These are phyloP conservation scores for Chiroxiphia lanceolata DNA, from an alignment of 2,797 vertebrate species.

Conservation along the genomic window DNA sequence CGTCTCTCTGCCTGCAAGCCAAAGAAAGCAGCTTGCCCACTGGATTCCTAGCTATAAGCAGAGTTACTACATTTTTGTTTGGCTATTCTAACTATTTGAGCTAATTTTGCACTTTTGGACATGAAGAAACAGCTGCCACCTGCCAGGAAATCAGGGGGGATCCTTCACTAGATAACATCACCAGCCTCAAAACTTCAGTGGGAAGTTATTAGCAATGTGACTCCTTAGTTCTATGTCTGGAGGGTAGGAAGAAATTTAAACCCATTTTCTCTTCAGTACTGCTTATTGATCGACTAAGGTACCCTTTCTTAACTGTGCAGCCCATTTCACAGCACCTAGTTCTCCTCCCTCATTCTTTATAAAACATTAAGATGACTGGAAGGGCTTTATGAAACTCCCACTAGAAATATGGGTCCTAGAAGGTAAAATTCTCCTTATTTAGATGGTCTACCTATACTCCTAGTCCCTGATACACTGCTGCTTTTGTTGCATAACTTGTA, in stretches of 20 bases:
- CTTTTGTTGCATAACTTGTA: neutral
- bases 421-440: neutral
- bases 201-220: neutral
- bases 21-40: conserved; percentile 20
- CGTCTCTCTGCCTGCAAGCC: neutral
- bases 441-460: neutral
- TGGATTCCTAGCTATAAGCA: conserved; percentile 15
- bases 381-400: neutral
- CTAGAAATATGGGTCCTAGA: neutral
- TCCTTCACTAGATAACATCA: neutral
- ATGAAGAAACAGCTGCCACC: conserved; percentile 13
- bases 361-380: neutral
- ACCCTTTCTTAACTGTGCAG: neutral
- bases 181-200: neutral
- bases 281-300: neutral
- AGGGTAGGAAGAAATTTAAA: neutral
- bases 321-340: neutral
- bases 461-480: neutral
- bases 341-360: neutral
- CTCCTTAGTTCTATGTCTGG: neutral
- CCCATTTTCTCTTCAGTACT: neutral
- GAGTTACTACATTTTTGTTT: neutral
- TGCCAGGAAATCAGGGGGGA: neutral
- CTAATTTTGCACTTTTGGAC: conserved; percentile 6
- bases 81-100: neutral